These are phyloP conservation scores for Anableps anableps DNA, from an alignment of 2,797 vertebrate genomes.

Conservation along the genomic window DNA sequence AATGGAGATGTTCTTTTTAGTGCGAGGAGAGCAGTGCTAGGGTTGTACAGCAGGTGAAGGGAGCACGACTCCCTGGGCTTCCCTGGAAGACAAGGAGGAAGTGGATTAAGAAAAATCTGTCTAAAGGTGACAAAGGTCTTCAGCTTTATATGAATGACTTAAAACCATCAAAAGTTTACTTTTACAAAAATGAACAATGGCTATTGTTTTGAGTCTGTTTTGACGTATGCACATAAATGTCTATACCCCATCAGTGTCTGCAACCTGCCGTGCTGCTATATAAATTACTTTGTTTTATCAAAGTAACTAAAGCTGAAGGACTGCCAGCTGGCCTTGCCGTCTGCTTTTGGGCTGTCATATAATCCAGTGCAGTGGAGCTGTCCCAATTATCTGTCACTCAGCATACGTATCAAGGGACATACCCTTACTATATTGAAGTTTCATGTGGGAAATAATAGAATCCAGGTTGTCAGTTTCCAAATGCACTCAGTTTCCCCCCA, in stretches of 20 bases:
- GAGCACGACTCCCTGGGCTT: conserved; percentile 53
- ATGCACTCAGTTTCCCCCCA: conserved; percentile 11
- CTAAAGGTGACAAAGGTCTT: conserved; percentile 59
- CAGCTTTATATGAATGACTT: conserved; percentile 28
- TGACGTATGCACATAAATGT: conserved; percentile 9
- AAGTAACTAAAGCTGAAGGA: conserved; percentile 52
- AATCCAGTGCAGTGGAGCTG: conserved; percentile 34
- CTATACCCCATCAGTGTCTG: conserved; percentile 22
- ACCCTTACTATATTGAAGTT: conserved; percentile 37
- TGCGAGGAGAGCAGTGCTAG: conserved; percentile 21
- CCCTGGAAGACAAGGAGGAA: conserved; percentile 30
- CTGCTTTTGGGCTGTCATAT: conserved; percentile 49
- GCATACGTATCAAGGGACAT: conserved; percentile 46
- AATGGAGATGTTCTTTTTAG: conserved; percentile 40
- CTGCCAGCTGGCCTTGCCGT: conserved; percentile 53
- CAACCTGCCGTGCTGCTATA: conserved; percentile 6
- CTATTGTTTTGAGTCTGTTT: conserved; percentile 13
- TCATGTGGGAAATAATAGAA: conserved; percentile 42
- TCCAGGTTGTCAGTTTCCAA: conserved; percentile 45
- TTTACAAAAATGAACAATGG: conserved; percentile 2
- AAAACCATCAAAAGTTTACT: conserved; percentile 12
- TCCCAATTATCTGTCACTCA: conserved; percentile 63
- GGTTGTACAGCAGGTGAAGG: conserved; percentile 43
- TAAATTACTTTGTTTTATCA: conserved; percentile 50
- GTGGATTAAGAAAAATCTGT: conserved; percentile 63